Conservation (phyloP, 1,140 invertebrate species). For the Polyergus mexicanus region DNA sequence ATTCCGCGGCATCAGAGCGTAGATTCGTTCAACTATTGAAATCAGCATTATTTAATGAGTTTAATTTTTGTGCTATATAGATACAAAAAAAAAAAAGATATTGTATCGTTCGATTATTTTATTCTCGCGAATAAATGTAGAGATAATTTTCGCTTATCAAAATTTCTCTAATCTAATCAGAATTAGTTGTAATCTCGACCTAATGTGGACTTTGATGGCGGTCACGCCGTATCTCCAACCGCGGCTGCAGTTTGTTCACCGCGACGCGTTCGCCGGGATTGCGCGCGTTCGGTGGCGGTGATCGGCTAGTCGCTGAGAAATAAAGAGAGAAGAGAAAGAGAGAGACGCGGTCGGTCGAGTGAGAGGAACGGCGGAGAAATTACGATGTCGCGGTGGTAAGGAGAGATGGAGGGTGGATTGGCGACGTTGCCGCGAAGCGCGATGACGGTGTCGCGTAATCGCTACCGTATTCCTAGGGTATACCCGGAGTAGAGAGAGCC, state of each 20-base stretch:
- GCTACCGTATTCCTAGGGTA: conserved; percentile 76
- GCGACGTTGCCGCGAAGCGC: conserved; percentile 78
- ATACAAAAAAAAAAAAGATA: background rate
- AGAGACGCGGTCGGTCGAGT: conserved; percentile 34
- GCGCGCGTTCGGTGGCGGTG: conserved; percentile 32
- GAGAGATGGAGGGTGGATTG: conserved; percentile 66
- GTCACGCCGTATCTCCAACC: conserved; percentile 12
- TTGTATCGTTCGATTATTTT: background rate
- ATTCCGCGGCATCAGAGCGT: background rate
- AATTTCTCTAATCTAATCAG: background rate
- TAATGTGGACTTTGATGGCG: conserved; percentile 1
- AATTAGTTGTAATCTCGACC: background rate
- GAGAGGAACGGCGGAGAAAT: conserved; percentile 51
- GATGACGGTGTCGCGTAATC: conserved; percentile 71
- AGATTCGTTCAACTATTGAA: background rate
- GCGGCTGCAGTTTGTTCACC: conserved; percentile 30
- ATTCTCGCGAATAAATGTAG: background rate
- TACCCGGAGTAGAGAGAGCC: conserved; percentile 66
- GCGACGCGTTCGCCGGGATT: conserved; percentile 51
- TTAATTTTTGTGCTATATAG: background rate
- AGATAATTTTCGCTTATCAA: background rate
- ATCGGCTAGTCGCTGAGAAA: conserved; percentile 49
- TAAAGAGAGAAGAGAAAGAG: conserved; percentile 43
- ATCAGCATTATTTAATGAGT: background rate
- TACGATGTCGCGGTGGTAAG: conserved; percentile 31